Conservation (phyloP, 2,888 invertebrate species). For the Chesias legatella region DNA sequence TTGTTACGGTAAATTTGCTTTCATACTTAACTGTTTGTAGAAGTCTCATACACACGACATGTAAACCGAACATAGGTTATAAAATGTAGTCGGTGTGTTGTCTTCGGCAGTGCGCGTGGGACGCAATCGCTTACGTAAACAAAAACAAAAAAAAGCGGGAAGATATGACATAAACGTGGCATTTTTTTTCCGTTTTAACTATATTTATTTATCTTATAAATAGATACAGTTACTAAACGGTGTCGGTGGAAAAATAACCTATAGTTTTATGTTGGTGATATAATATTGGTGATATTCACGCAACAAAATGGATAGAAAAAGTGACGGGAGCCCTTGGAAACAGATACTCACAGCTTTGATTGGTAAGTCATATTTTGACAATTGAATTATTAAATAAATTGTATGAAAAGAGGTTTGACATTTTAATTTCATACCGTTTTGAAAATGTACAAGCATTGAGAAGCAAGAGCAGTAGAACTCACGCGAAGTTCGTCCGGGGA, state of each 20-base stretch:
- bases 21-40: conserved; percentile 34
- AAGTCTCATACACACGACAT: conserved; percentile 26
- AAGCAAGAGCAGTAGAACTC: too few relatives aligned
- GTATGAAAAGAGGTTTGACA: too few relatives aligned
- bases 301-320: conserved; percentile 42
- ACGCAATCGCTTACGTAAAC: background rate
- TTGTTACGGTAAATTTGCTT: conserved; percentile 12
- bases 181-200: background rate
- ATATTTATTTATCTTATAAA: background rate
- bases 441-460: too few relatives aligned
- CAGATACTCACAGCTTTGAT: conserved; percentile 56
- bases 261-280: conserved; percentile 20
- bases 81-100: conserved; percentile 13
- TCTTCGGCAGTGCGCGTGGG: conserved; percentile 2
- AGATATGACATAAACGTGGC: background rate
- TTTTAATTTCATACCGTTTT: too few relatives aligned
- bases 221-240: background rate
- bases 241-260: conserved; percentile 23
- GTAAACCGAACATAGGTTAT: conserved; percentile 22
- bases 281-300: conserved; percentile 22
- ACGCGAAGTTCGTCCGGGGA: too few relatives aligned
- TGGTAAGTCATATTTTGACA: conserved; percentile 40
- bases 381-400: too few relatives aligned
- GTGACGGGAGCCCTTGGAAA: conserved; percentile 39
- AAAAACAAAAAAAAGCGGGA: conserved; percentile 7